Evolutionary conservation across 2,113 vertebrate genomes (phyloP).

Genomic region (Aythya baeri): DNA sequence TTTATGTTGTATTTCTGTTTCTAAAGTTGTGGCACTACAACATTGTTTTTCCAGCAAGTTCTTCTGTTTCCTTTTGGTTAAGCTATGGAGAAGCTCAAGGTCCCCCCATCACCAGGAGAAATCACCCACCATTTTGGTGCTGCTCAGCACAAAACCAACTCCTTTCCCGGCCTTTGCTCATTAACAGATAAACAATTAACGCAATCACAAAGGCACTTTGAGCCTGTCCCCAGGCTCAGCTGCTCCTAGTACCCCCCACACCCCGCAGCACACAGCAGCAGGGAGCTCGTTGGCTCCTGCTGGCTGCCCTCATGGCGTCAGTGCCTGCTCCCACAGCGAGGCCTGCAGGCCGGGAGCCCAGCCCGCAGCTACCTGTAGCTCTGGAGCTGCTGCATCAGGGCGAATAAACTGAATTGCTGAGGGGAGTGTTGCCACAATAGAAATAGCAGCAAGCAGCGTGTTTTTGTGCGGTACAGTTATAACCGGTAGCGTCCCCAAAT

Average conservation of each 20-base stretch:
- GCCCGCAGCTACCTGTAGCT: rapidly evolving
- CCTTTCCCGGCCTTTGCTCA: background rate
- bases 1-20: background rate
- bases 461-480: background rate
- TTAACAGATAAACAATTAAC: background rate
- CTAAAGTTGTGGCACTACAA: background rate
- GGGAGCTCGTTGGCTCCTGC: background rate
- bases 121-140: background rate
- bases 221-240: background rate
- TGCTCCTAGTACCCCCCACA: rapidly evolving
- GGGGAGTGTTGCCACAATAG: background rate
- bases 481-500: background rate
- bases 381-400: background rate
- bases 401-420: background rate
- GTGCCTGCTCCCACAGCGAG: no score
- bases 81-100: background rate
- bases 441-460: background rate
- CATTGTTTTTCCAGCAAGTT: background rate
- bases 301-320: background rate
- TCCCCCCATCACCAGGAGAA: background rate
- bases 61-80: background rate
- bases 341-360: no score
- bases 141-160: background rate
- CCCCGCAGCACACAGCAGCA: background rate
- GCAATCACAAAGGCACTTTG: background rate